Base-by-base conservation (phyloP, 2,888 invertebrate species). In the Ennomos erosarius region DNA sequence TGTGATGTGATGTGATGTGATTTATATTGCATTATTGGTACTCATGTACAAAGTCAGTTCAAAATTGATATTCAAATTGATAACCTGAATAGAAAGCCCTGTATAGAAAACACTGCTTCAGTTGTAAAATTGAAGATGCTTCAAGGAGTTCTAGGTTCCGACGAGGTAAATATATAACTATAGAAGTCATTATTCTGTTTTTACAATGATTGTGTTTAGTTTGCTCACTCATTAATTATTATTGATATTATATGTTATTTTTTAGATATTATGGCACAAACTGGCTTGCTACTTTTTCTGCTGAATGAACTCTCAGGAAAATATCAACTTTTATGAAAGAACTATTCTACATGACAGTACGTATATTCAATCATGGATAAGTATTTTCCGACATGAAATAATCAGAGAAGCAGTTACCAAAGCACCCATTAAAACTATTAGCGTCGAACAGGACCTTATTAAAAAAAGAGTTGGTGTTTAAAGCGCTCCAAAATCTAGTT, bases 101-200 rank as follows among this genome's bases (percentile, higher is more conserved):
- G 10, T 79, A 74, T 48, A 67, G 67, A 9, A 51, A 65, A 12
- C 45, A 74, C 54, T 84, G 84, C 59, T 62, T 69, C 47, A 69
- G 16, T 10, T 79, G 75, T 44, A 48, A 33, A 10, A 48, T 40
- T 5, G 43, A 9, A 1, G 10, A 11, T 8, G 38, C 10, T 11
- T 10, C 10, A 5, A 38, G n/a, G n/a, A n/a, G n/a, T n/a, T n/a
- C n/a, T n/a, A n/a, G 39, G 16, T 40, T 12, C 16, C 55, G 51
- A 9, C 43, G 44, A 39, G 43, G 60, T 55, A 12, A 46, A 35
- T 54, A 26, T 6, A 45, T 12, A 3, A 16, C 16, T 2, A 16
- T 16, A 2, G 1, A 16, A 16, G 16, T 16, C 16, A 16, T 16
- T 16, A 16, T 16, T 16, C 16, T 16, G 16, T 3, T n/a, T n/a